phyloP scores from a whole-genome alignment of 2,797 vertebrate species.

The Protonibea diacanthus region DNA sequence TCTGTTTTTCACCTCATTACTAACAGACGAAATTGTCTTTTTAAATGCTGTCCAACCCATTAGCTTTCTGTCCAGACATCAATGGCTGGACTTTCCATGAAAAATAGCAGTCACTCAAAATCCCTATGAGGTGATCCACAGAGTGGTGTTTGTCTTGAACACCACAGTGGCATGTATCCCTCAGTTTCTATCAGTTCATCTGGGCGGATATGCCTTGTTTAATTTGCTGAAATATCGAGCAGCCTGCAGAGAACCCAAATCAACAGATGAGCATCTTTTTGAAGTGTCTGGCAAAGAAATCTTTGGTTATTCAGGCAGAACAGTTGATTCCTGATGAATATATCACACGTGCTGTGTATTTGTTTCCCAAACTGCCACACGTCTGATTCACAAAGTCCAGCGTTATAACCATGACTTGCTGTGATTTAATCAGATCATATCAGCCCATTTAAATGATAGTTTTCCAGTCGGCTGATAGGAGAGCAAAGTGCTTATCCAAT shows the following conservation, averaged over 20 bases:
- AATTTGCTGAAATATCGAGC: slow-evolving; percentile 37
- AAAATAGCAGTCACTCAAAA: slow-evolving; percentile 11
- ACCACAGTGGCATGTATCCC: neutral
- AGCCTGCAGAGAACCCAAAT: slow-evolving; percentile 25
- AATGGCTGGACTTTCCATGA: slow-evolving; percentile 17
- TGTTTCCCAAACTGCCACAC: slow-evolving; percentile 8
- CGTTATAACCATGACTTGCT: neutral
- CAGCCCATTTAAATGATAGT: slow-evolving; percentile 24
- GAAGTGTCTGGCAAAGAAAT: slow-evolving; percentile 24
- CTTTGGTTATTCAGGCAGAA: slow-evolving; percentile 34
- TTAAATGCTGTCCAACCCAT: neutral
- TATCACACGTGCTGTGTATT: neutral
- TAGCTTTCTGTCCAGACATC: slow-evolving; percentile 6
- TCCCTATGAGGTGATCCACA: neutral
- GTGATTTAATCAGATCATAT: slow-evolving; percentile 53
- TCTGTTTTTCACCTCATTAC: neutral
- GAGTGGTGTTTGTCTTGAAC: neutral
- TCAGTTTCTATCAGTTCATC: neutral
- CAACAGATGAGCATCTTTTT: slow-evolving; percentile 24
- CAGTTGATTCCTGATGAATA: slow-evolving; percentile 34
- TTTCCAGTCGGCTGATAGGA: slow-evolving; percentile 31
- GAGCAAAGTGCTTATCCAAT: slow-evolving; percentile 51
- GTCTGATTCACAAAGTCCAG: slow-evolving; percentile 2
- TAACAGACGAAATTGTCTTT: slow-evolving; percentile 1
- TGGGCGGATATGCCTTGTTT: slow-evolving; percentile 19